Conservation (phyloP, 2,888 invertebrate species). For the Aleiodes testaceus region DNA sequence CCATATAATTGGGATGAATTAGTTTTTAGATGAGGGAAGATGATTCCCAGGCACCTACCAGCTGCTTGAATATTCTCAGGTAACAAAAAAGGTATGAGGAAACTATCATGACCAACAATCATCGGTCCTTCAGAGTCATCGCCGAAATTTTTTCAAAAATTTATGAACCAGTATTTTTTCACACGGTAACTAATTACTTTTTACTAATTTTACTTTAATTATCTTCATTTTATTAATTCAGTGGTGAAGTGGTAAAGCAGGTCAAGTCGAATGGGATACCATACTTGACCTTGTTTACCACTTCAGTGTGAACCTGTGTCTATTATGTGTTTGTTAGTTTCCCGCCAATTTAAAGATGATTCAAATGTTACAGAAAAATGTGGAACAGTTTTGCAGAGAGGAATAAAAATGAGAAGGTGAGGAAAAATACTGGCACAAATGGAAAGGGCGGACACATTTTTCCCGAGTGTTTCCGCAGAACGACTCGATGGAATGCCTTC, state of each 20-base stretch:
- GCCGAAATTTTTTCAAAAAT: background rate
- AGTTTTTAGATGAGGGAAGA: slow-evolving; percentile 58
- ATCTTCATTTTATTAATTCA: too few species aligned
- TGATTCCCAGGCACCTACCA: slow-evolving; percentile 69
- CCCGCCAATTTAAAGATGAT: too few species aligned
- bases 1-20: slow-evolving; percentile 67
- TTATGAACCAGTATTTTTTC: slow-evolving; percentile 22
- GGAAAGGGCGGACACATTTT: slow-evolving; percentile 57
- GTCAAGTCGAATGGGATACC: too few species aligned
- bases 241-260: too few species aligned
- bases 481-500: slow-evolving; percentile 58
- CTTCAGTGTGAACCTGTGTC: too few species aligned
- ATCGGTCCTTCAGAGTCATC: slow-evolving; percentile 29
- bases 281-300: too few species aligned
- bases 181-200: slow-evolving; percentile 27
- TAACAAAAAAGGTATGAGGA: slow-evolving; percentile 30
- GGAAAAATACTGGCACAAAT: slow-evolving; percentile 33
- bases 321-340: too few species aligned
- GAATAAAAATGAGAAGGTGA: background rate
- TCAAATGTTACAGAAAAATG: slow-evolving; percentile 7
- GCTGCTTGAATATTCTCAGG: slow-evolving; percentile 59
- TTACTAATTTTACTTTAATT: background rate
- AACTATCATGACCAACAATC: slow-evolving; percentile 33
- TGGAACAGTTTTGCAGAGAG: slow-evolving; percentile 9
- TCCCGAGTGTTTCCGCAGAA: slow-evolving; percentile 62